Evolutionary conservation across 2,888 invertebrate genomes (phyloP).

Genomic region (Bimastos eiseni): DNA sequence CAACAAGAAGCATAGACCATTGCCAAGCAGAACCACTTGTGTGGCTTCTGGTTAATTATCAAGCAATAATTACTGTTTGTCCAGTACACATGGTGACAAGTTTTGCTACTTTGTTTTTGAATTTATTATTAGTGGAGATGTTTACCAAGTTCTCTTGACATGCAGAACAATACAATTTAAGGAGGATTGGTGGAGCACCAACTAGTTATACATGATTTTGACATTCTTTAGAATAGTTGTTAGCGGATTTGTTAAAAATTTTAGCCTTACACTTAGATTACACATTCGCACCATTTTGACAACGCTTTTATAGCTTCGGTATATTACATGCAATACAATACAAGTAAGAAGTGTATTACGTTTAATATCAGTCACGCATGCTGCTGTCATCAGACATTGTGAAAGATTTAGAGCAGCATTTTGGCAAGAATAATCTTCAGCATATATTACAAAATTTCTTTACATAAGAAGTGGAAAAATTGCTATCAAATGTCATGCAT

Average conservation of each 20-base stretch:
- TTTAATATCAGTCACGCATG: too few species aligned
- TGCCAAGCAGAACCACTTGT: background rate
- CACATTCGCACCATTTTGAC: background rate
- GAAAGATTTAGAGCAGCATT: background rate
- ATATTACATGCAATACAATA: background rate
- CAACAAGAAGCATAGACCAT: constrained; percentile 2
- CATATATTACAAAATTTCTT: background rate
- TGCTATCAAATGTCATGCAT: background rate
- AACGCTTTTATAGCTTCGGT: background rate
- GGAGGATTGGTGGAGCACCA: background rate
- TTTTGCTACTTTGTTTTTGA: background rate
- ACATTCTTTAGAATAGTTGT: too few species aligned
- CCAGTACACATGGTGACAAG: background rate
- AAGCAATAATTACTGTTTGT: background rate
- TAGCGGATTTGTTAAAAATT: background rate
- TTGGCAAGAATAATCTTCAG: background rate
- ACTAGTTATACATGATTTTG: background rate
- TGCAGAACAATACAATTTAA: background rate
- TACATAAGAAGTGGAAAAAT: background rate
- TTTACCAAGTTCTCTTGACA: background rate
- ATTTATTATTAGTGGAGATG: background rate
- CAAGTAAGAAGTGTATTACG: background rate
- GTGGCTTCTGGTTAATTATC: background rate
- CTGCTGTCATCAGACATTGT: background rate
- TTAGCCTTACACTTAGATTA: background rate